Base-by-base conservation (phyloP, 1,140 invertebrate genomes). In the Sarcophaga peregrina region DNA sequence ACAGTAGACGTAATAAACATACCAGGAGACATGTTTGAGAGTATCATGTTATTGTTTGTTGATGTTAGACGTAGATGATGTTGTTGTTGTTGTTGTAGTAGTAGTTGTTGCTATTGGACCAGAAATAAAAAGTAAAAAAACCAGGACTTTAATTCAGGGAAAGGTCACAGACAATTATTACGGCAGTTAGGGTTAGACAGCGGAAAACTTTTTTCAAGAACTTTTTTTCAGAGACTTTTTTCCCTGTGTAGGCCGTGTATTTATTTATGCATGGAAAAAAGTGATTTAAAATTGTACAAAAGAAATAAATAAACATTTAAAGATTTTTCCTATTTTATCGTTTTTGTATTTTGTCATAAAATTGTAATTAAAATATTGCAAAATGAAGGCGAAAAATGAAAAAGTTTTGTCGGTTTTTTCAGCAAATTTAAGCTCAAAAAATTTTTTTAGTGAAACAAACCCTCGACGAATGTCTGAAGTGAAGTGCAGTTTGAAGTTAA, bases 41-140 rank as follows among this genome's bases (percentile, higher is more conserved):
- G 62, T 68, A 68, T 68, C 62, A 68, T 68, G 62, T 68, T 68
- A n/a, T 68, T 68, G 62, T 68, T 68, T 68, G 62, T 25, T 68
- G 15, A 68, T 8, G 62, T 68, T 68, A 62, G 54, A 20, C 9
- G 50, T 52, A 3, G 50, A 3, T 13, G 50, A 3, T 52, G 50
- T 52, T 37, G 25, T 37, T 2, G 25, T 37, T 37, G 25, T 37
- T 37, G 25, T 37, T 2, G 25, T 37, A 37, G 25, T 37, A 37
- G 25, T 37, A 37, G 25, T 37, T 37, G 25, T 52, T 52, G 50
- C 9, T 10, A 13, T 52, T 10, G 13, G 13, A 52, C 13, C 13
- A 10, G 62, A 9, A 68, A 25, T 9, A 7, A 68, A 68, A 68
- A 25, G n/a, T n/a, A 17, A 62, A 62, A 8, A 68, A 20, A 20